Evolutionary conservation across 2,113 vertebrate genomes (phyloP).

Genomic region (Otocyon megalotis): DNA sequence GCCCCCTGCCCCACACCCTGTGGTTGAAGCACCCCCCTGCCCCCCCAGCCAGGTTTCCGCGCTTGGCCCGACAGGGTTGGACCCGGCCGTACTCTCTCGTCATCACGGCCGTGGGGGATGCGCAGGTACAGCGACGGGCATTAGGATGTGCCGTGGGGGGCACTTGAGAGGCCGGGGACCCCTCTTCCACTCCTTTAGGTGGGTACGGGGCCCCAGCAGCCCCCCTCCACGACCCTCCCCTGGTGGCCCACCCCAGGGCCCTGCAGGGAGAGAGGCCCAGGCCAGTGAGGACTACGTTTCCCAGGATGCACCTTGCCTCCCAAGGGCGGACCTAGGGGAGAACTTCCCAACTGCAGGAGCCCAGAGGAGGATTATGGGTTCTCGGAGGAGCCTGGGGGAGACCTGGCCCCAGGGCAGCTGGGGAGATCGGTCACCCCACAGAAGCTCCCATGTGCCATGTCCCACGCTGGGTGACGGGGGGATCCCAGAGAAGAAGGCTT

Average conservation of each 20-base stretch:
- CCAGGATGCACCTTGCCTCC: conserved; percentile 58
- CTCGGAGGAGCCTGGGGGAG: not conserved
- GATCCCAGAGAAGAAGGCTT: not conserved
- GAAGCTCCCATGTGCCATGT: fast-evolving
- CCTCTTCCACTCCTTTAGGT: not conserved
- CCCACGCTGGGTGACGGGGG: not conserved
- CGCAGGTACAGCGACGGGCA: not conserved
- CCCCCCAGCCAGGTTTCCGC: not conserved
- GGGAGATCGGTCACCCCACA: not conserved
- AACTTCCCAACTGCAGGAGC: not conserved
- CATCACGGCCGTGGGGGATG: fast-evolving
- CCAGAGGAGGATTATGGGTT: not conserved
- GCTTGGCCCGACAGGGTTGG: not conserved
- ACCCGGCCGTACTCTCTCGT: not conserved
- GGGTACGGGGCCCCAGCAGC: fast-evolving
- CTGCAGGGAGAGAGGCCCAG: not conserved
- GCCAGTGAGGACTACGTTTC: conserved; percentile 46
- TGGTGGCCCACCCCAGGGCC: not conserved
- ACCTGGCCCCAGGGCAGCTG: not conserved
- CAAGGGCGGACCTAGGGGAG: not conserved
- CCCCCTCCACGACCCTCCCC: not conserved
- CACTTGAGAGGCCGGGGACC: not conserved
- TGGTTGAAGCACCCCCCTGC: fast-evolving
- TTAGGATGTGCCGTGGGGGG: not conserved
- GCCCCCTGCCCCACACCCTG: not conserved